Evolutionary conservation across 2,113 vertebrate genomes (phyloP).

Genomic region (Lepus europaeus): DNA sequence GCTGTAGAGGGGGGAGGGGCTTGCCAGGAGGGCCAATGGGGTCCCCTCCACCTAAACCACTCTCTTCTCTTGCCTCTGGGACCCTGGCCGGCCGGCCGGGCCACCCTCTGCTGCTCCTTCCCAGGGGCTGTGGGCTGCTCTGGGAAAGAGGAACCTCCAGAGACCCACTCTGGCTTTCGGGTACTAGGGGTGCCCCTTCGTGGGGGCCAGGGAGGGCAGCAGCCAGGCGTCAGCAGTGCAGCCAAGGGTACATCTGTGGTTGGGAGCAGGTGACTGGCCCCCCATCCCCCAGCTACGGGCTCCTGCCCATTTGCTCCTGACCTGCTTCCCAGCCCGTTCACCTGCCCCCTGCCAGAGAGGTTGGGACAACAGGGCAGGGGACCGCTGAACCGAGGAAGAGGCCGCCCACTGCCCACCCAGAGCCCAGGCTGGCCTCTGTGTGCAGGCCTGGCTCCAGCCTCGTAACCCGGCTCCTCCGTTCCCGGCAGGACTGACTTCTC

Average conservation of each 20-base stretch:
- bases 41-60: not conserved
- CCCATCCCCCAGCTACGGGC: not conserved
- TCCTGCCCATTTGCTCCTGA: not conserved
- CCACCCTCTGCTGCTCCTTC: no score
- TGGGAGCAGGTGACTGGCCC: not conserved
- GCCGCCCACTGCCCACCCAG: not conserved
- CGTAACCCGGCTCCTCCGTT: not conserved
- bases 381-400: not conserved
- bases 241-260: not conserved
- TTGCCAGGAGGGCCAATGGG: no score
- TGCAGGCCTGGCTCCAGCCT: not conserved
- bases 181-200: not conserved
- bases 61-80: not conserved
- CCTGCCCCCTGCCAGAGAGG: not conserved
- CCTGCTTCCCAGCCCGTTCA: not conserved
- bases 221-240: fast-evolving
- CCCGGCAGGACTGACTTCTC: not conserved
- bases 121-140: not conserved
- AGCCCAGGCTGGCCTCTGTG: not conserved
- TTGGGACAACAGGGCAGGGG: fast-evolving
- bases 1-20: not conserved
- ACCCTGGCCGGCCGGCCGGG: no score
- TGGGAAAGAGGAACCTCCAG: not conserved
- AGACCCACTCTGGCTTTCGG: not conserved
- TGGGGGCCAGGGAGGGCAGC: not conserved